Evolutionary conservation across 1,140 invertebrate species (phyloP).

Genomic region (Camponotus floridanus): DNA sequence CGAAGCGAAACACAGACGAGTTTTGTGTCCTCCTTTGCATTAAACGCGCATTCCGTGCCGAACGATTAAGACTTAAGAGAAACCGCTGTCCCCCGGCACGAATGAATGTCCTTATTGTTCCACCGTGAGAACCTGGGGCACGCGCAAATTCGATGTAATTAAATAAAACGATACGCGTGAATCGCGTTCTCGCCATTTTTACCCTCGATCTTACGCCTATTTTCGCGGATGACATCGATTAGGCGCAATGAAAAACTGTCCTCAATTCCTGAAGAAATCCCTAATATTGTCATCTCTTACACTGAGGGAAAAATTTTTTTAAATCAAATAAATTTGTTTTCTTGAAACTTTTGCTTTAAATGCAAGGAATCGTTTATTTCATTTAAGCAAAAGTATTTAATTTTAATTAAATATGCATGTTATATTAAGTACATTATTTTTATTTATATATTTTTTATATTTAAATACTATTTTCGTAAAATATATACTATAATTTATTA

Average conservation of each 20-base stretch:
- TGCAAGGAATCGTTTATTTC: too few relatives aligned
- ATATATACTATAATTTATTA: too few relatives aligned
- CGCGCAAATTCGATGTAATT: conserved; percentile 81
- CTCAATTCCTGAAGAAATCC: not conserved
- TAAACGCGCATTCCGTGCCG: conserved; percentile 78
- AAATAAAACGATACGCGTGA: conserved; percentile 54
- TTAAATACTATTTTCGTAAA: too few relatives aligned
- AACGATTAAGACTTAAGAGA: conserved; percentile 81
- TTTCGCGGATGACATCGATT: not conserved
- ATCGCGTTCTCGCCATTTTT: conserved; percentile 11
- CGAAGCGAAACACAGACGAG: conserved; percentile 71
- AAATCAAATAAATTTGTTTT: too few relatives aligned
- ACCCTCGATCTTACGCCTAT: not conserved
- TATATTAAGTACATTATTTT: too few relatives aligned
- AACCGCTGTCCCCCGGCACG: conserved; percentile 69
- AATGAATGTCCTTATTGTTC: conserved; percentile 84
- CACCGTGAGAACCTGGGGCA: conserved; percentile 79
- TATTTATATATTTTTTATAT: too few relatives aligned
- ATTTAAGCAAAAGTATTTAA: too few relatives aligned
- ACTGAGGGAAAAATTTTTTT: too few relatives aligned
- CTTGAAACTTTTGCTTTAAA: too few relatives aligned
- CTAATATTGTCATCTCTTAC: not conserved
- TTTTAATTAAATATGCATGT: too few relatives aligned
- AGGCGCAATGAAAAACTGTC: not conserved
- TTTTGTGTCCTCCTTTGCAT: conserved; percentile 71